Percentiles rank a stretch among this genome's conserved stretches.
Evolutionary conservation across 1,140 invertebrate species (phyloP).

Genomic region (roundworm (Caenorhabditis elegans)): WBcel235 BX284606.5:17261001-17261500

Average conservation of each 20-base stretch:
- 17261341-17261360: slow-evolving; percentile 48
- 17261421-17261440: background rate
- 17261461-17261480: slow-evolving; percentile 47
- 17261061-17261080: slow-evolving; percentile 1
- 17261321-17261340: slow-evolving; percentile 51
- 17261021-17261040: background rate
- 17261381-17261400: slow-evolving; percentile 35
- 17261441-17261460: slow-evolving; percentile 48
- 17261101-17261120: background rate
- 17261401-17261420: slow-evolving; percentile 36
- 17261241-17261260: slow-evolving; percentile 28
- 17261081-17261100: background rate
- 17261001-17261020: background rate
- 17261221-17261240: slow-evolving; percentile 34
- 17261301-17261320: slow-evolving; percentile 39
- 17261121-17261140: background rate
- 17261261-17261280: slow-evolving; percentile 45
- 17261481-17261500: slow-evolving; percentile 44
- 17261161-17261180: background rate
- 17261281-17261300: slow-evolving; percentile 35
- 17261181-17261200: background rate
- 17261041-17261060: slow-evolving; percentile 14
- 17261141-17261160: slow-evolving; percentile 3
- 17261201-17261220: too few species aligned
- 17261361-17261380: slow-evolving; percentile 32